Conservation (phyloP, 2,888 invertebrate species). For the Tetragnatha montana region DNA sequence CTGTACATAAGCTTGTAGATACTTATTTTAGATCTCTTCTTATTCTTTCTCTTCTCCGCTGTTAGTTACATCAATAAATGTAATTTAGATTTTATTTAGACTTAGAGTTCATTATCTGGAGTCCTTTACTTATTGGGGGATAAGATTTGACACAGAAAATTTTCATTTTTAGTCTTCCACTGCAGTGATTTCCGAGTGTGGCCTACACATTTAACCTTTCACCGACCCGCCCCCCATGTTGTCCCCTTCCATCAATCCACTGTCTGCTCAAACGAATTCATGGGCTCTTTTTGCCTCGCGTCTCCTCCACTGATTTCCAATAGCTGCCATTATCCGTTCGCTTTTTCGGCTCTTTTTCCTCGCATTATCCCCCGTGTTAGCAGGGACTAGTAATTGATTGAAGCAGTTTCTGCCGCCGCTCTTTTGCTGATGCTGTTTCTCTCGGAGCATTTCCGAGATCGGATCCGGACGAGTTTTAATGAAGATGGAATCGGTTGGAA, state of each 20-base stretch:
- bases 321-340: constrained; percentile 32
- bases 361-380: constrained; percentile 46
- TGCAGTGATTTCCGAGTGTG: too few relatives aligned
- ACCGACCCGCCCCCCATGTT: not conserved
- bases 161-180: too few relatives aligned
- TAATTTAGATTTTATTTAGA: too few relatives aligned
- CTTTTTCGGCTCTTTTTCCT: constrained; percentile 24
- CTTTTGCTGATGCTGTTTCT: constrained; percentile 15
- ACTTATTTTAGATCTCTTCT: too few relatives aligned
- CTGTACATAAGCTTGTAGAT: too few relatives aligned
- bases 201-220: not conserved
- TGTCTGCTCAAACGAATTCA: not conserved
- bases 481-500: constrained; percentile 11
- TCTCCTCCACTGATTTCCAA: constrained; percentile 48
- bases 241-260: not conserved
- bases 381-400: constrained; percentile 57
- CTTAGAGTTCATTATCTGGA: too few relatives aligned
- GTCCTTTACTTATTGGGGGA: too few relatives aligned
- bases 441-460: not conserved
- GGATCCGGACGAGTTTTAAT: constrained; percentile 29
- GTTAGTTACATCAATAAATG: too few relatives aligned
- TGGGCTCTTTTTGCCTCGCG: not conserved
- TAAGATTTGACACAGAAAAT: too few relatives aligned
- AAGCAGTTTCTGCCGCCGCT: not conserved
- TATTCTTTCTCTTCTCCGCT: too few relatives aligned